Percentiles rank a stretch among this genome's conserved stretches.
Conservation (phyloP, 1,140 invertebrate genomes). For the Drosophila mojavensis region DNA sequence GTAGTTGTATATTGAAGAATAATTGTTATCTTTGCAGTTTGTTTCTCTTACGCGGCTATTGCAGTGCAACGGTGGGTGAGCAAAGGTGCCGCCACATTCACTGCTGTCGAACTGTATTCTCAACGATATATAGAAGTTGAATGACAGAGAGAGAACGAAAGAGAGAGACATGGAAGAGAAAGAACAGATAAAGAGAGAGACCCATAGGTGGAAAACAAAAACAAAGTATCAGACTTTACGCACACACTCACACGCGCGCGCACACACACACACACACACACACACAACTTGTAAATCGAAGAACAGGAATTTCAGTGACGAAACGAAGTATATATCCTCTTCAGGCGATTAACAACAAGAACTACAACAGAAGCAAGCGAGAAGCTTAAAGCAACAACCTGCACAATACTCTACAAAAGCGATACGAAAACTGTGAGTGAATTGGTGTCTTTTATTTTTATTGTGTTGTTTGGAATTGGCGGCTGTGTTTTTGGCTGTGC, state of each 20-base stretch:
- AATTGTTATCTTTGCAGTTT: background rate
- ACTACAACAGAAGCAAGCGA: slow-evolving; percentile 42
- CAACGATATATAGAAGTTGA: slow-evolving; percentile 50
- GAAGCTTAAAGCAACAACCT: slow-evolving; percentile 53
- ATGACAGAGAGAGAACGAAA: slow-evolving; percentile 50
- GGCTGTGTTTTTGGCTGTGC: slow-evolving; percentile 38
- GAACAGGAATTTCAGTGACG: slow-evolving; percentile 14
- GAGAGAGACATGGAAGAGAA: slow-evolving; percentile 33
- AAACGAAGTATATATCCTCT: slow-evolving; percentile 21
- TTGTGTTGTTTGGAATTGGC: slow-evolving; percentile 10
- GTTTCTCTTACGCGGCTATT: slow-evolving; percentile 76
- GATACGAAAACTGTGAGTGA: slow-evolving; percentile 23
- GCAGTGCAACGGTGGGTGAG: slow-evolving; percentile 82
- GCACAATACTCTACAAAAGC: slow-evolving; percentile 50
- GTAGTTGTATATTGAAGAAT: background rate
- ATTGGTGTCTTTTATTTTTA: slow-evolving; percentile 8
- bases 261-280: slow-evolving; percentile 13
- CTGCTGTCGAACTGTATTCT: slow-evolving; percentile 79
- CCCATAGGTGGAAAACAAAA: slow-evolving; percentile 18
- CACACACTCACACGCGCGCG: slow-evolving; percentile 27
- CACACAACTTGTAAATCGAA: slow-evolving; percentile 22
- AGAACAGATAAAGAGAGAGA: slow-evolving; percentile 21
- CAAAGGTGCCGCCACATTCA: slow-evolving; percentile 73
- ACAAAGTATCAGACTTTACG: slow-evolving; percentile 13
- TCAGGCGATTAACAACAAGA: slow-evolving; percentile 38